Base-by-base conservation (phyloP, 2,797 vertebrate genomes). In the Brachymystax lenok region DNA sequence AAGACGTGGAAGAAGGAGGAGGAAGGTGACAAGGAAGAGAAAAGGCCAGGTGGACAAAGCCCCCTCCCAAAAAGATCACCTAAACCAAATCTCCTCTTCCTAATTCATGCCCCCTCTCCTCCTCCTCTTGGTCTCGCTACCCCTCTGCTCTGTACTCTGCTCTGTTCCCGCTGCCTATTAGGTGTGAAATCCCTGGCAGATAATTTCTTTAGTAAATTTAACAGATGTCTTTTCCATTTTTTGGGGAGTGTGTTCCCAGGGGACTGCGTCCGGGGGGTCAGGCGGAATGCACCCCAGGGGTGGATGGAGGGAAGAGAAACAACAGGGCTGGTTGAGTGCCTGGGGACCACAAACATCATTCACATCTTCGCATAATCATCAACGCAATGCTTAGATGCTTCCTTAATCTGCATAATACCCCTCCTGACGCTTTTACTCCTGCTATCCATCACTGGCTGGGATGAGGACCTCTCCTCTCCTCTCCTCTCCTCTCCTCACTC, bases 321-420 rank as follows among this genome's bases (percentile, higher is more conserved):
- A 96, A 97, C 95, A 96, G 95, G 96, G 88, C 94, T 88, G 87
- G 90, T 63, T 81, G 87, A 87, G 92, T 80, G 94, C 93, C 95
- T 93, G 88, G 95, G 94, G 96, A 97, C 91, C 85, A 82, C 87
- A 91, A 91, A 90, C 93, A 95, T 93, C 92, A 96, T 92, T 97
- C 95, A 92, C 93, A 93, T 95, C 94, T 93, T 91, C 93, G 93
- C 81, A 93, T 95, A 97, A 97, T 96, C 96, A 97, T 95, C 95
- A 96, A 95, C 91, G 95, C 95, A 92, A 95, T 94, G 95, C 94
- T 94, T 90, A 92, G 92, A 96, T 96, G 95, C 93, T 95, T 95
- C 83, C 90, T 93, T 94, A 91, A 97, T 98, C 97, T 98, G 95
- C 97, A 97, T 97, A 96, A 95, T 94, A 95, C 95, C 59, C 92